Conservation (phyloP, 1,140 invertebrate genomes). For the Diachasmimorpha longicaudata region DNA sequence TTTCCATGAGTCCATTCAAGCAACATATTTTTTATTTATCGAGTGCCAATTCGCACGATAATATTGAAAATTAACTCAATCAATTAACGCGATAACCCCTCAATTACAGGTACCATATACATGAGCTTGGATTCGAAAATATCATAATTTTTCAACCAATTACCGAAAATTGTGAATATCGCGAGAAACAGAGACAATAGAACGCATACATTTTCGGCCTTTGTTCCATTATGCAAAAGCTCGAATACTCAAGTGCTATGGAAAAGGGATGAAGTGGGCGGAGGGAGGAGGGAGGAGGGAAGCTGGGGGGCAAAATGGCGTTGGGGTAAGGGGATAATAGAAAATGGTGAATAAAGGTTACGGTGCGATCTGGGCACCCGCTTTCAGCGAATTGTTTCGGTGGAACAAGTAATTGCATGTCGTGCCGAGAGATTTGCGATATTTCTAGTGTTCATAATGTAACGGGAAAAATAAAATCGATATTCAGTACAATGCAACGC, state of each 20-base stretch:
- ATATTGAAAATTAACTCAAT: too few relatives aligned
- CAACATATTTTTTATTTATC: too few relatives aligned
- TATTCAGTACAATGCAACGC: too few relatives aligned
- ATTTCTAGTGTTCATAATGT: constrained; percentile 58
- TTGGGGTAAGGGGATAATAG: neutral
- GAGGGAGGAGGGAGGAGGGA: too few relatives aligned
- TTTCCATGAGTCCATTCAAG: too few relatives aligned
- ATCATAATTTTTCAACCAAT: neutral
- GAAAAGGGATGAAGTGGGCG: neutral
- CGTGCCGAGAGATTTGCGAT: constrained; percentile 56
- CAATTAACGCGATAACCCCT: too few relatives aligned
- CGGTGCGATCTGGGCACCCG: constrained; percentile 24
- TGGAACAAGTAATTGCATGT: constrained; percentile 53
- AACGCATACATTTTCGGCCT: neutral
- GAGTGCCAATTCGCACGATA: too few relatives aligned
- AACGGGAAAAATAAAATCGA: too few relatives aligned
- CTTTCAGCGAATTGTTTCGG: constrained; percentile 46
- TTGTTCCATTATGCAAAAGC: constrained; percentile 2
- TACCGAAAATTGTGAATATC: constrained; percentile 36
- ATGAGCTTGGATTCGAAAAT: too few relatives aligned
- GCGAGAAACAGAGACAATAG: constrained; percentile 9
- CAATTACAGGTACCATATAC: too few relatives aligned
- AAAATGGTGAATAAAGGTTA: constrained; percentile 1
- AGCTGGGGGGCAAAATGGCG: neutral
- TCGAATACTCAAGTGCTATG: neutral